Base-by-base conservation (phyloP, 2,113 vertebrate species). In the Mormyrus iriodes region DNA sequence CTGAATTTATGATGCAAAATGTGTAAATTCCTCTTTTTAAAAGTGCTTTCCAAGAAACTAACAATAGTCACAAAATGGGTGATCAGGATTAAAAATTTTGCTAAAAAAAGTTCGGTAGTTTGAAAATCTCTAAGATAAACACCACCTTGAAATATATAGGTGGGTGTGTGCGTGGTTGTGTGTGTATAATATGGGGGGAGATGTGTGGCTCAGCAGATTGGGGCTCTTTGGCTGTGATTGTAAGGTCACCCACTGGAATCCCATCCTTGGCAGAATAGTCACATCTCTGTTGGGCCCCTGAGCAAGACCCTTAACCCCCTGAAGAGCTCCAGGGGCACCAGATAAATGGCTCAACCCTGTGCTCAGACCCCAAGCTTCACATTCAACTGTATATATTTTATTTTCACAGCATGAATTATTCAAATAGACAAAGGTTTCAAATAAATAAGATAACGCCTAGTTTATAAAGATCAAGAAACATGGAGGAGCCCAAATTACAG, bases 361-460 rank as follows among this genome's bases (percentile, higher is more conserved):
- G 61, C 61, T 65, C 61, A 65, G n/a, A 65, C n/a, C n/a, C 24
- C 9, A 65, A 65, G n/a, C 27, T 65, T 27, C 61, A 65, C n/a
- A 12, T 9, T 65, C 61, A 65, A 65, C n/a, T 65, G n/a, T 65
- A 3, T 27, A 27, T 19, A 27, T 89, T 84, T 84, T 27, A 55
- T 55, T 55, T 49, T 46, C 12, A 35, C 51, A 55, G 12, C 6
- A 84, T 85, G 88, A 84, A 84, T 89, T 58, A 89, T 61, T 89
- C n/a, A 83, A 44, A 4, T 52, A 15, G 79, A 44, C 19, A 53
- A 27, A 44, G 21, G 35, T 88, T 83, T 83, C n/a, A n/a, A n/a
- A 83, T 19, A 39, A 84, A 39, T 21, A 69, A 27, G 35, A 24
- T 4, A 39, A 8, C 4, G 51, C n/a, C 19, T 49, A 39, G 31